A percentile compares a stretch with the other conserved stretches of the same genome.
phyloP scores from a whole-genome alignment of 2,113 vertebrate species.

The Atractosteus spatula region DNA sequence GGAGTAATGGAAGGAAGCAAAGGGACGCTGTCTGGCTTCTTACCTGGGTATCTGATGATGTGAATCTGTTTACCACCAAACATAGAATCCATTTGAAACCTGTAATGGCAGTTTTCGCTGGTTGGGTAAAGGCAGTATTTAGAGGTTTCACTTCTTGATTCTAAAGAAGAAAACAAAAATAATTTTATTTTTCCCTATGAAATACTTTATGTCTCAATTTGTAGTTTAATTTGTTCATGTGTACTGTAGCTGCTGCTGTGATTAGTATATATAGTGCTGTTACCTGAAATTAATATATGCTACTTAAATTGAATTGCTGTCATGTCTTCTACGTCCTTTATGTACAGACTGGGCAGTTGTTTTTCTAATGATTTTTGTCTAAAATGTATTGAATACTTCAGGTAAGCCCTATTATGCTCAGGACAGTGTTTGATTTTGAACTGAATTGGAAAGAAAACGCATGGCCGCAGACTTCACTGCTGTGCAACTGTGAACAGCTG shows the following conservation, averaged over 20 bases:
- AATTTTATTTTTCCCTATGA: too few species aligned
- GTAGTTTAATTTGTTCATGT: too few species aligned
- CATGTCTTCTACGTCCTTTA: too few species aligned
- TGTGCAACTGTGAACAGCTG: too few species aligned
- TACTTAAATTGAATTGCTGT: neutral
- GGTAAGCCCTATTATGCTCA: neutral
- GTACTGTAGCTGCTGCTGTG: too few species aligned
- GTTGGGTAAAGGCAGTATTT: constrained; percentile 60
- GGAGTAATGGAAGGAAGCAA: too few species aligned
- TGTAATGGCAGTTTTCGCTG: constrained; percentile 55
- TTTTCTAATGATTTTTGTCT: too few species aligned
- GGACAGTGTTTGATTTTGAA: neutral
- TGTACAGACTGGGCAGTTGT: too few species aligned
- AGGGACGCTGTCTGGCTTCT: constrained; percentile 15
- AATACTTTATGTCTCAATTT: too few species aligned
- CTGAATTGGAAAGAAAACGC: too few species aligned
- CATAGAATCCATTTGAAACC: constrained; percentile 51
- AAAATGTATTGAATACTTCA: too few species aligned
- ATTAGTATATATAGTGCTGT: neutral
- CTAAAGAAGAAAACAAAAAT: constrained; percentile 31
- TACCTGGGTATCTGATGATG: constrained; percentile 63
- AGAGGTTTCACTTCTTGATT: constrained; percentile 35
- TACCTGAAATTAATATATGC: constrained; percentile 5
- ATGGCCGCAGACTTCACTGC: too few species aligned
- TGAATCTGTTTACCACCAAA: constrained; percentile 49